phyloP scores from a whole-genome alignment of 2,797 vertebrate species.

The Mastacembelus armatus region DNA sequence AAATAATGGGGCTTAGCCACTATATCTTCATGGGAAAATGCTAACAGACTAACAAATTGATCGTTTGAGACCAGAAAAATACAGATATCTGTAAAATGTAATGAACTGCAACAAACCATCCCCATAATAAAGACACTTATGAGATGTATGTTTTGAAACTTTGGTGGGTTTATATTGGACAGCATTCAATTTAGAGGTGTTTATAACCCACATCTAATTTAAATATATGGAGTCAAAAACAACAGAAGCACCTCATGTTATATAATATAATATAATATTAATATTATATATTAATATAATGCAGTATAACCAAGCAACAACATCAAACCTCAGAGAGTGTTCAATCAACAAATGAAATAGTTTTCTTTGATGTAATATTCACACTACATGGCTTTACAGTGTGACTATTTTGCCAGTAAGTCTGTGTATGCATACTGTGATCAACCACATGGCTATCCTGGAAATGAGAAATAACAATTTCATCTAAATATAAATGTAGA shows the following conservation, averaged over 20 bases:
- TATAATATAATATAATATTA: no score
- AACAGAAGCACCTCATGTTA: neutral
- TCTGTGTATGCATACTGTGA: neutral
- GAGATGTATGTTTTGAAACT: no score
- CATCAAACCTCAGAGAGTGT: neutral
- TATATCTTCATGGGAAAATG: neutral
- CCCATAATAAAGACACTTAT: no score
- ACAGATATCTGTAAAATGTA: neutral
- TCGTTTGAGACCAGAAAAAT: neutral
- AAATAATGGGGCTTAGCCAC: neutral
- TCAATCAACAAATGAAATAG: neutral
- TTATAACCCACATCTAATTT: no score
- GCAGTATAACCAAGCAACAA: neutral
- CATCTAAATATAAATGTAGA: slow-evolving; percentile 54
- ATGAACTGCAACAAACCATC: no score
- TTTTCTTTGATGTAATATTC: no score
- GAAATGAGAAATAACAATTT: slow-evolving; percentile 1
- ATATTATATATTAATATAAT: no score
- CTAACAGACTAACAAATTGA: neutral
- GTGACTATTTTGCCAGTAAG: no score
- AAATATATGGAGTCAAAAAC: neutral
- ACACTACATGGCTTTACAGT: neutral
- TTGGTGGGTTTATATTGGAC: neutral
- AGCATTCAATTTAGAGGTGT: no score
- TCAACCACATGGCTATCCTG: slow-evolving; percentile 9